Base-by-base conservation (phyloP, 2,113 vertebrate species). In the Nerophis ophidion region DNA sequence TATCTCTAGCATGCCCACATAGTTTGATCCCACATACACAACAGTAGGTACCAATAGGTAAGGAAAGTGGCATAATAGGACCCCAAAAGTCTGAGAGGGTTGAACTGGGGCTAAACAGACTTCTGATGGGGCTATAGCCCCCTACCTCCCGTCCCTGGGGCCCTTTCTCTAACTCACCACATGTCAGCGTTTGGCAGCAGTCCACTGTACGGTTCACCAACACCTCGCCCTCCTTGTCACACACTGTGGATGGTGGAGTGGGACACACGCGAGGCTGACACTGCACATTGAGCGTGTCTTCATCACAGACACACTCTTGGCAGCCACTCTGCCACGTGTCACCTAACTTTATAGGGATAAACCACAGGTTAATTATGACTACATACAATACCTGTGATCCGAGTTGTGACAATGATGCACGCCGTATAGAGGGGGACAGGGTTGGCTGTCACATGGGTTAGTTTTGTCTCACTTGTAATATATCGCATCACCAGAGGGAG, bases 281-380 rank as follows among this genome's bases (percentile, higher is more conserved):
- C 15, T 49, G 75, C 35, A 88, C 81, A 0, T 76, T 83, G 55
- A 74, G 4, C 0, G 82, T 81, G 61, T 54, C 0, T 0, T 50
- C 3, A 9, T 92, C 75, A 33, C 95, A 97, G 42, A 72, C 34
- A 49, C 95, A 97, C 5, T 80, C 13, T 60, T 89, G 76, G 73
- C 95, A 95, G 51, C 76, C 71, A 34, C 63, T 91, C 63, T 49
- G 40, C 95, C 95, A 97, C 1, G 0, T 81, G 9, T 91, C 88
- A 40, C 91, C 92, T 5, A 80, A 52, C 95, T 71, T 70, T 48
- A 2, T 57, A 26, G 8, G 9, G 2, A 60, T 4, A 1, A 14
- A 77, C 68, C 67, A 65, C 8, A 66, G 48, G 26, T 54, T 15
- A 61, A 52, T 12, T 11, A 57, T 3, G 9, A 46, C 55, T 13